Evolutionary conservation across 2,797 vertebrate genomes (phyloP).

Genomic region (Anolis apletophallus): DNA sequence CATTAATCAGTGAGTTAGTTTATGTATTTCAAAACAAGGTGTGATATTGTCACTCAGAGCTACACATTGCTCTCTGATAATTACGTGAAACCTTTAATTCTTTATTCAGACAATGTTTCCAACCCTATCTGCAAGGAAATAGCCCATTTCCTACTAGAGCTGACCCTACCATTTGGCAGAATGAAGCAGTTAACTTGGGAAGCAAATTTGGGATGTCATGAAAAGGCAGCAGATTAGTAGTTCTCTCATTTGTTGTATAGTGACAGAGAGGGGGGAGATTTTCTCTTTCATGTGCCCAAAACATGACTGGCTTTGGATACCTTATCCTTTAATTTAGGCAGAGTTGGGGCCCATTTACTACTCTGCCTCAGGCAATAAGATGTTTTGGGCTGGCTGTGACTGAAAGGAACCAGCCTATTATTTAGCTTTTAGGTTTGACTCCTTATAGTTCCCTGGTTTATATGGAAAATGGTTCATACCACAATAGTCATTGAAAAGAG

Average conservation of each 20-base stretch:
- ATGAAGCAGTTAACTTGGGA: neutral
- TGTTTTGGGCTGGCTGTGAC: neutral
- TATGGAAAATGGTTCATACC: slow-evolving; percentile 11
- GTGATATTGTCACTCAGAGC: slow-evolving; percentile 33
- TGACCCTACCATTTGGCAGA: neutral
- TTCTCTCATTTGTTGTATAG: neutral
- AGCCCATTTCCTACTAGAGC: slow-evolving; percentile 18
- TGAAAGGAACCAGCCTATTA: slow-evolving; percentile 7
- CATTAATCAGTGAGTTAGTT: slow-evolving; percentile 34
- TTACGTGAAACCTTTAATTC: slow-evolving; percentile 23
- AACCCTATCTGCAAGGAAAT: neutral
- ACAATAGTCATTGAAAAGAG: neutral
- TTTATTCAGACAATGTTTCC: slow-evolving; percentile 45
- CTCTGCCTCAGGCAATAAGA: neutral
- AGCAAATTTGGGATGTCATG: neutral
- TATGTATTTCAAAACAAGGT: slow-evolving; percentile 36
- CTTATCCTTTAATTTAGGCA: neutral
- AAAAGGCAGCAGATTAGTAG: neutral
- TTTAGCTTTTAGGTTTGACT: too few relatives aligned
- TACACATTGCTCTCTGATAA: slow-evolving; percentile 50
- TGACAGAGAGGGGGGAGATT: neutral
- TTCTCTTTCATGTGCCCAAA: neutral
- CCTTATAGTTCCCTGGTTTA: too few relatives aligned
- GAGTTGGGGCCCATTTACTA: neutral
- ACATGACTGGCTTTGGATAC: neutral